Percentiles rank a stretch among this genome's conserved stretches.
Evolutionary conservation across 2,888 invertebrate genomes (phyloP).

Genomic region (Tineola bisselliella): DNA sequence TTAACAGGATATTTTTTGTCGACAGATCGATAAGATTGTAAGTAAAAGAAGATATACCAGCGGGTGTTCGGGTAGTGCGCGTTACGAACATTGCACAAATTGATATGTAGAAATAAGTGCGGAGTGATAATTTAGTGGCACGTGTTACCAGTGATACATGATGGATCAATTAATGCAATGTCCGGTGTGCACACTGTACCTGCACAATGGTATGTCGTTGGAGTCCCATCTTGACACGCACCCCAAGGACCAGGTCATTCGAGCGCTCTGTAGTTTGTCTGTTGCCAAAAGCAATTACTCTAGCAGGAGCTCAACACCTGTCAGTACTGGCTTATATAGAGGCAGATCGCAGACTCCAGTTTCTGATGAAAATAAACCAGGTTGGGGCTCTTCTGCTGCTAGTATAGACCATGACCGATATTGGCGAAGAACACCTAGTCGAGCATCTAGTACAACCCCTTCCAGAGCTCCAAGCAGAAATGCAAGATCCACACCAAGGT

Average conservation of each 20-base stretch:
- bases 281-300: constrained; percentile 47
- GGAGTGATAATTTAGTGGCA: background rate
- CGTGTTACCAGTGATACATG: constrained; percentile 19
- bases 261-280: constrained; percentile 72
- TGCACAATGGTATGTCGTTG: constrained; percentile 83
- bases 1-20: constrained; percentile 45
- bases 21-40: constrained; percentile 63
- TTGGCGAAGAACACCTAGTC: constrained; percentile 31
- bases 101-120: background rate
- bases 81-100: constrained; percentile 2
- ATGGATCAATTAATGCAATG: constrained; percentile 71
- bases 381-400: constrained; percentile 40
- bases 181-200: constrained; percentile 85
- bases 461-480: constrained; percentile 22
- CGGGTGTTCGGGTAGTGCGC: background rate
- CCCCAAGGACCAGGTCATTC: constrained; percentile 89
- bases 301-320: constrained; percentile 50
- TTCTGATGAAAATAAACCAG: constrained; percentile 35
- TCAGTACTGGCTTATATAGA: constrained; percentile 48
- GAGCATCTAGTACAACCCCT: constrained; percentile 45
- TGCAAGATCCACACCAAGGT: constrained; percentile 35
- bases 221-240: constrained; percentile 85
- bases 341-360: constrained; percentile 51
- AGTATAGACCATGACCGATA: constrained; percentile 46
- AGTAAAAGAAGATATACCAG: constrained; percentile 20